A percentile compares a stretch with the other conserved stretches of the same genome.
Evolutionary conservation across 2,888 invertebrate genomes (phyloP).

Genomic region (Ochropleura leucogaster): DNA sequence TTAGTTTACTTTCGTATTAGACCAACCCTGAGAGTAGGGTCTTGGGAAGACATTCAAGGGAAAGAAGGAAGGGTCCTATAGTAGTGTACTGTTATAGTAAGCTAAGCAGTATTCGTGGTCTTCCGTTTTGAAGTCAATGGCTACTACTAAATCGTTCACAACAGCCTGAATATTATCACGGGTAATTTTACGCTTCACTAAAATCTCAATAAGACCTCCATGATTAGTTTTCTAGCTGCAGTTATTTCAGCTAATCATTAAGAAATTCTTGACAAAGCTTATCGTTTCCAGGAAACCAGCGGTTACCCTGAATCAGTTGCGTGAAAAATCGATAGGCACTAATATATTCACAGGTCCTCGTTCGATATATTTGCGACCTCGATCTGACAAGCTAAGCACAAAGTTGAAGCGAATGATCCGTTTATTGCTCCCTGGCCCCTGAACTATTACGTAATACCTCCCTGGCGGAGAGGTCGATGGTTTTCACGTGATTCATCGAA

Average conservation of each 20-base stretch:
- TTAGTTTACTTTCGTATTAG: conserved; percentile 31
- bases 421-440: conserved; percentile 45
- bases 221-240: background rate
- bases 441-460: conserved; percentile 51
- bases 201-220: background rate
- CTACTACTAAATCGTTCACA: background rate
- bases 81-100: conserved; percentile 28
- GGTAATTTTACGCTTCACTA: background rate
- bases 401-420: conserved; percentile 48
- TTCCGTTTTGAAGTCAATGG: background rate
- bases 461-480: conserved; percentile 16
- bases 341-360: conserved; percentile 54
- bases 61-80: background rate
- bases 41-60: conserved; percentile 22
- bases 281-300: conserved; percentile 23
- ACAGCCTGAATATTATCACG: background rate
- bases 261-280: conserved; percentile 6
- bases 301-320: conserved; percentile 28
- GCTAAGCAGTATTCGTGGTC: conserved; percentile 25
- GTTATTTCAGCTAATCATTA: conserved; percentile 8
- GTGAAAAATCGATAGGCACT: conserved; percentile 53
- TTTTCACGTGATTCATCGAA: conserved; percentile 34
- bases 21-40: conserved; percentile 4
- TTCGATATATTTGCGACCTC: conserved; percentile 48
- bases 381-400: conserved; percentile 47